These are phyloP conservation scores for Crocodylus rhombifer DNA, from an alignment of 2,797 vertebrate species.

Conservation along the genomic window DNA sequence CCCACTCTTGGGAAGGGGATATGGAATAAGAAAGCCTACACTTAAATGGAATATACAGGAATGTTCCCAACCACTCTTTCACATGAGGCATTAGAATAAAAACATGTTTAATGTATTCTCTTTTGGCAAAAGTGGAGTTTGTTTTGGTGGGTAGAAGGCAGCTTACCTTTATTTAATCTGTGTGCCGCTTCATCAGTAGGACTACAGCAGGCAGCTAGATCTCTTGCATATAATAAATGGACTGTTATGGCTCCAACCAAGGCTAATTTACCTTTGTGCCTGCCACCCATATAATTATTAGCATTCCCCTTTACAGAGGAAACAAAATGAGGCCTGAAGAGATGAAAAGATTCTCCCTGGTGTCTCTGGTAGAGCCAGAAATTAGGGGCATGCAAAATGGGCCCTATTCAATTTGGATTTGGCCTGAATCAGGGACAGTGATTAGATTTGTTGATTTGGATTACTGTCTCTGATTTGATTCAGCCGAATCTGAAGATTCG, in stretches of 20 bases:
- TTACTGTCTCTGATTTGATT: too few species aligned
- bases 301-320: fast-evolving
- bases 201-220: too few species aligned
- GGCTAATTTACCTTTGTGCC: fast-evolving
- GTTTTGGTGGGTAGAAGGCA: background rate
- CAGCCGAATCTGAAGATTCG: too few species aligned
- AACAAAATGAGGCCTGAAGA: background rate
- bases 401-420: too few species aligned
- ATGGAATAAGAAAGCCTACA: background rate
- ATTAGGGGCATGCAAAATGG: too few species aligned
- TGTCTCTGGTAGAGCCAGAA: too few species aligned
- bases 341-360: background rate
- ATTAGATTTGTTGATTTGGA: too few species aligned
- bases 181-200: background rate
- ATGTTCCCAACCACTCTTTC: fast-evolving
- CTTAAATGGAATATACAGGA: fast-evolving
- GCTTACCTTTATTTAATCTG: background rate
- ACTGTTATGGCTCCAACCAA: too few species aligned
- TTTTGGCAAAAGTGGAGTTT: fast-evolving
- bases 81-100: too few species aligned
- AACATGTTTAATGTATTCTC: background rate
- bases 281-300: fast-evolving
- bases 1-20: background rate
- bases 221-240: too few species aligned
- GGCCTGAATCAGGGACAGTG: too few species aligned